Evolutionary conservation across 2,113 vertebrate species (phyloP).

Genomic region (Entelurus aequoreus): DNA sequence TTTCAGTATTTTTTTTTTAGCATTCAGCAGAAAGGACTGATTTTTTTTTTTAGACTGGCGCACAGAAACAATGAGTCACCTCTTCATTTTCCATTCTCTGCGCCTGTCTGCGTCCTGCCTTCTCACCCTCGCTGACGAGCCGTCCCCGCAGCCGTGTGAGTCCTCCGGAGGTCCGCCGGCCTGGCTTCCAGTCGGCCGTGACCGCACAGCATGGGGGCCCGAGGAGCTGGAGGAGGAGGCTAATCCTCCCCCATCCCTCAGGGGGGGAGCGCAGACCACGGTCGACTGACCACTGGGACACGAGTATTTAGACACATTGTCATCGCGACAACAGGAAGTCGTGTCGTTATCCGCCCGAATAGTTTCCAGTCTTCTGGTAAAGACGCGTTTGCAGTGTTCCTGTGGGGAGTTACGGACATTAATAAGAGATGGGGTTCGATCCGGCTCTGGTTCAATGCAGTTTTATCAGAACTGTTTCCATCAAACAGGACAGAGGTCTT

Average conservation of each 20-base stretch:
- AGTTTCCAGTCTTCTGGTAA: background rate
- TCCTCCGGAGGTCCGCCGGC: constrained; percentile 54
- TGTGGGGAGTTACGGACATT: too few relatives aligned
- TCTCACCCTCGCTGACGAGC: constrained; percentile 39
- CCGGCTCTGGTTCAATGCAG: too few relatives aligned
- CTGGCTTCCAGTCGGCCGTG: constrained; percentile 58
- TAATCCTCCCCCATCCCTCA: constrained; percentile 10
- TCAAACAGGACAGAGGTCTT: too few relatives aligned
- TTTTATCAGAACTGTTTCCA: too few relatives aligned
- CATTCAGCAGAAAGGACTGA: background rate
- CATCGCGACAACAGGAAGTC: background rate
- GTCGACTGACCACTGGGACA: background rate
- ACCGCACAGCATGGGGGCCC: constrained; percentile 44
- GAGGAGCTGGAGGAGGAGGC: constrained; percentile 10
- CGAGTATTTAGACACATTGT: background rate
- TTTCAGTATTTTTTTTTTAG: background rate
- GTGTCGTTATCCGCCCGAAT: background rate
- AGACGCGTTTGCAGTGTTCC: too few relatives aligned
- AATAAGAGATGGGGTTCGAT: too few relatives aligned
- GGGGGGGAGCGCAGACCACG: too few relatives aligned
- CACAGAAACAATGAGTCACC: constrained; percentile 44
- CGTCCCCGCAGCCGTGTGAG: constrained; percentile 35
- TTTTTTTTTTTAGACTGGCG: constrained; percentile 8
- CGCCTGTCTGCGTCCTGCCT: constrained; percentile 19
- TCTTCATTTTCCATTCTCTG: constrained; percentile 35